These are phyloP conservation scores for Oostethus manadensis DNA, from an alignment of 2,113 vertebrate genomes.

Conservation along the genomic window DNA sequence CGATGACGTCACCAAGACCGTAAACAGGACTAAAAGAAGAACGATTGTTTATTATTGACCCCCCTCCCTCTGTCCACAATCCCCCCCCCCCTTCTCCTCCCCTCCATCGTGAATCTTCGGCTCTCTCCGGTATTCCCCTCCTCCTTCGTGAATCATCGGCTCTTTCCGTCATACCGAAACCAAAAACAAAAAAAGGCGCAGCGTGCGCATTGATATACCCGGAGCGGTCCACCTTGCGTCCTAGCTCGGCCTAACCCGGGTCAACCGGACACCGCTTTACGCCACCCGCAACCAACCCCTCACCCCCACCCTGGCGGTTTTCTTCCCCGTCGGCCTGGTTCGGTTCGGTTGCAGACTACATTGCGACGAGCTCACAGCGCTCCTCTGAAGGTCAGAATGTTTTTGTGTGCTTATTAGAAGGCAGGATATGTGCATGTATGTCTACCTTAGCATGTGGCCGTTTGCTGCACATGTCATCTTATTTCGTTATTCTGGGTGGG, in stretches of 20 bases:
- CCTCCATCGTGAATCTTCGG: conserved; percentile 7
- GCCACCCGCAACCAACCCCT: neutral
- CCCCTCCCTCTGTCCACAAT: neutral
- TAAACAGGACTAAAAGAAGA: neutral
- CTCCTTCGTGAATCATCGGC: conserved; percentile 8
- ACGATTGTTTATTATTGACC: neutral
- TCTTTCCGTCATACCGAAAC: neutral
- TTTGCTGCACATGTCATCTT: neutral
- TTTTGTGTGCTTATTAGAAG: neutral
- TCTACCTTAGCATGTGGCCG: neutral
- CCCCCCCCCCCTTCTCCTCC: no score
- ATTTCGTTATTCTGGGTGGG: neutral
- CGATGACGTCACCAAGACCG: neutral
- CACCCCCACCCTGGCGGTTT: neutral
- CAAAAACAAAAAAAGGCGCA: neutral
- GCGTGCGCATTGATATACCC: neutral
- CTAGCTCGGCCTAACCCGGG: neutral
- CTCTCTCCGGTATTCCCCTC: neutral
- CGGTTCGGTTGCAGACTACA: neutral
- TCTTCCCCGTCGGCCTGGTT: neutral
- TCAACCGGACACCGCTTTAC: neutral
- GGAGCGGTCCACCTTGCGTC: neutral
- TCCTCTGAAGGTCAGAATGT: neutral
- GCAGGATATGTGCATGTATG: neutral
- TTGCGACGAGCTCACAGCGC: neutral